Evolutionary conservation across 2,888 invertebrate species (phyloP), one percentile per base, ranked within the genome.

Genomic region (Epinotia nisella): DNA sequence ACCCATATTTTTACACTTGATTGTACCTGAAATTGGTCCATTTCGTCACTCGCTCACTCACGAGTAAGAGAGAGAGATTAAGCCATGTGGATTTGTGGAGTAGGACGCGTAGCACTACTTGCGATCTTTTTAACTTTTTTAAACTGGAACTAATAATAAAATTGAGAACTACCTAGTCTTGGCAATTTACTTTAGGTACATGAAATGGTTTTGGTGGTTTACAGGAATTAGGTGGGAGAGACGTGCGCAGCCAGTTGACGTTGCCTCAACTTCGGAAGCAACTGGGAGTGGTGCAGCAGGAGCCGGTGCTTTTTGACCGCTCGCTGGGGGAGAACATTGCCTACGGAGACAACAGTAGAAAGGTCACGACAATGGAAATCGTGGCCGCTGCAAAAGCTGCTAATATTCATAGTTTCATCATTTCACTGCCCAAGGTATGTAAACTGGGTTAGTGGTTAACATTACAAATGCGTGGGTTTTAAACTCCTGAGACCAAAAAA

Each of bases 311-410:
- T 1, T 98, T 98, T 88, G 96, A 97, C 85, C 94, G 96, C 71
- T 96, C 96, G 35, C 96, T 98, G 66, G 95, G 95, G 0, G 97
- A 98, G 83, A 98, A 98, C 86, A 98, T 98, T 79, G 96, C 96
- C 0, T 98, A 98, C 84, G 98, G 98, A 4, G 97, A 97, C 85
- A 97, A 97, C 86, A 94, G 91, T 76, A 94, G 96, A 19, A 90
- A 93, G 41, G 95, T 96, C 61, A 83, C 95, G 49, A 96, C 96
- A 94, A 94, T 95, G 55, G 97, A 97, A 82, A 95, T 97, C 73
- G 95, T 97, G 24, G 94, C 95, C 73, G 96, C 96, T 0, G 96
- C 97, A 1, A 96, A 95, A 82, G 95, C 95, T 77, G 96, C 97
- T 10, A 97, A 97, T 81, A 97, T 97, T 77, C 97, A 98, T 85